Conservation (phyloP, 2,888 invertebrate species). For the Heteropelma amictum region DNA sequence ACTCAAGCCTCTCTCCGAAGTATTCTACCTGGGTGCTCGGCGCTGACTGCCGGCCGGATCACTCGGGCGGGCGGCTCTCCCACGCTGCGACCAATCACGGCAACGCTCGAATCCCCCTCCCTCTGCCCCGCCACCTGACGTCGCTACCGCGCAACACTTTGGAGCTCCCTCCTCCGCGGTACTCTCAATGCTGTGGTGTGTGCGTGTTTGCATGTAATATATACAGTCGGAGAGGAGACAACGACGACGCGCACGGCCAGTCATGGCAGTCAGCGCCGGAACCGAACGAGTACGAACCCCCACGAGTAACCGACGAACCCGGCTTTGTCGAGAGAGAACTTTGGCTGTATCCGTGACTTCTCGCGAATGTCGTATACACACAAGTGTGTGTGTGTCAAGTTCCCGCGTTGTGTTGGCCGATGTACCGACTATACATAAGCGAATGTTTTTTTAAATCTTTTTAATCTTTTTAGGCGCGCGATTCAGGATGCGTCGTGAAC, state of each 20-base stretch:
- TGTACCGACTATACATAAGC: not conserved
- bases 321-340: conserved; percentile 7
- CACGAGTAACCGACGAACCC: conserved; percentile 60
- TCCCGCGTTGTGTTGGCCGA: not conserved
- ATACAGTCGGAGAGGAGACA: conserved; percentile 43
- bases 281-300: conserved; percentile 63
- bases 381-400: not conserved
- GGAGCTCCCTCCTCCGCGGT: conserved; percentile 27
- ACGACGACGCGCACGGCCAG: conserved; percentile 64
- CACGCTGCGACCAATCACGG: conserved; percentile 76
- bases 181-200: conserved; percentile 35
- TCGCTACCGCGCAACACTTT: conserved; percentile 61
- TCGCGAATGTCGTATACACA: not conserved
- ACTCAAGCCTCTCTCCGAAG: conserved; percentile 57
- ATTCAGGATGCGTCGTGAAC: too few relatives aligned
- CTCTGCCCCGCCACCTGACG: conserved; percentile 66
- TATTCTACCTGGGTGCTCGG: conserved; percentile 73
- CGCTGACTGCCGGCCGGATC: conserved; percentile 73
- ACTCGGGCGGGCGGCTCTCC: conserved; percentile 77
- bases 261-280: conserved; percentile 71
- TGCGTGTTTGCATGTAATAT: conserved; percentile 20
- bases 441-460: not conserved
- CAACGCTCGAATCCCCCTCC: conserved; percentile 70
- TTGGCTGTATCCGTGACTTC: conserved; percentile 11
- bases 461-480: too few relatives aligned